Conservation (phyloP, 2,113 vertebrate species). For the Galbula dea region DNA sequence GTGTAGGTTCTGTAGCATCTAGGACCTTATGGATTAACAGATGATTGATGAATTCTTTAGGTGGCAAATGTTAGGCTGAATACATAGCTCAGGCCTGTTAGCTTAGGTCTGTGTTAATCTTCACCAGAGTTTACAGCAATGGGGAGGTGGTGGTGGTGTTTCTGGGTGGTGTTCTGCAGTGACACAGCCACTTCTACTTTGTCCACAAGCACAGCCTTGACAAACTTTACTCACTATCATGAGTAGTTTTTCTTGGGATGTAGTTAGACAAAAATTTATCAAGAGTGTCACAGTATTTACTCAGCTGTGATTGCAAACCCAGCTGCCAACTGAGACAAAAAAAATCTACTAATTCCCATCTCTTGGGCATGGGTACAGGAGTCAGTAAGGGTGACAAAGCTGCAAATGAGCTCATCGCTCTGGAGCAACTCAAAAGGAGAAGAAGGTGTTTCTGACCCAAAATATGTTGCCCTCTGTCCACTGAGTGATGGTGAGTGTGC, state of each 20-base stretch:
- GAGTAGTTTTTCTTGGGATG: background rate
- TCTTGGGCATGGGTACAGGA: background rate
- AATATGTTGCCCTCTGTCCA: background rate
- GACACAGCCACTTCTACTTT: background rate
- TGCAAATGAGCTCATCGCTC: background rate
- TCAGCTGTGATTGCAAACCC: background rate
- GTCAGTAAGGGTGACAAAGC: background rate
- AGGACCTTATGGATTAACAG: background rate
- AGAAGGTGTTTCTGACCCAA: background rate
- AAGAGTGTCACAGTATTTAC: background rate
- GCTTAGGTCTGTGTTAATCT: background rate
- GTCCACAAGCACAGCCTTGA: background rate
- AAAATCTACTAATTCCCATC: rapidly evolving
- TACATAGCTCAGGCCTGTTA: background rate
- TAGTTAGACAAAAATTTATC: background rate
- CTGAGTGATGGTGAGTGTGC: rapidly evolving
- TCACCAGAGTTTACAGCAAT: background rate
- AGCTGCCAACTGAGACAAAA: background rate
- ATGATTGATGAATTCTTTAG: background rate
- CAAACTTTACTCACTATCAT: background rate
- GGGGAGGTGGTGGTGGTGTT: too few species aligned
- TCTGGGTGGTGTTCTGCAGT: background rate
- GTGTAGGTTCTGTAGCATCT: background rate
- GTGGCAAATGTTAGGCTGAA: background rate
- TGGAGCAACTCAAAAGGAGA: background rate